phyloP scores from a whole-genome alignment of 2,113 vertebrate genomes.

The Sigmodon hispidus region DNA sequence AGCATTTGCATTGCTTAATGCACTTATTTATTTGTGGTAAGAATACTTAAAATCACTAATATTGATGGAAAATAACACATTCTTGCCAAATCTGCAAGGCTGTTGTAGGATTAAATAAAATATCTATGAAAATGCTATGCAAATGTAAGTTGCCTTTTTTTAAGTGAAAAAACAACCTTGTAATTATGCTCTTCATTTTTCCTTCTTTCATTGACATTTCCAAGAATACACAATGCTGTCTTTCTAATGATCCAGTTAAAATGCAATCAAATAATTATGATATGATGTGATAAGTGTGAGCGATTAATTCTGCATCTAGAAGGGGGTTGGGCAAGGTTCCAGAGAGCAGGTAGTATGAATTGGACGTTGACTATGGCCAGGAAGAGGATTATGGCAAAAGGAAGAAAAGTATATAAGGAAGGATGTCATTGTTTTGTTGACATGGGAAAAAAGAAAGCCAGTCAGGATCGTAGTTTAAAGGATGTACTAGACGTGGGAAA shows the following conservation, averaged over 20 bases:
- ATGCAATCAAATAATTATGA: slow-evolving; percentile 78
- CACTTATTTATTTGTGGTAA: neutral
- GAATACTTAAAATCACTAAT: slow-evolving; percentile 36
- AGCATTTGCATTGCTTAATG: neutral
- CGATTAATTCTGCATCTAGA: slow-evolving; percentile 59
- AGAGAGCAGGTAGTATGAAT: slow-evolving; percentile 16
- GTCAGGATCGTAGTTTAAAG: neutral
- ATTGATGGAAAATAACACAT: slow-evolving; percentile 30
- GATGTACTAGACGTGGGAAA: neutral
- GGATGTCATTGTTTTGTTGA: neutral
- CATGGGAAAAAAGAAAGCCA: neutral
- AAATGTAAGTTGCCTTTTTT: slow-evolving; percentile 66
- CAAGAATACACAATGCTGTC: slow-evolving; percentile 75
- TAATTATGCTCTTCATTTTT: slow-evolving; percentile 78
- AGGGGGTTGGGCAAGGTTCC: slow-evolving; percentile 27
- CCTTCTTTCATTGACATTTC: slow-evolving; percentile 78
- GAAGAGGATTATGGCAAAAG: neutral
- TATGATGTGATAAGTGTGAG: slow-evolving; percentile 65
- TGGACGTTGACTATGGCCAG: slow-evolving; percentile 9
- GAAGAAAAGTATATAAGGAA: neutral
- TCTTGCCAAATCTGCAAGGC: slow-evolving; percentile 23
- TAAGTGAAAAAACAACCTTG: slow-evolving; percentile 68
- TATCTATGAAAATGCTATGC: slow-evolving; percentile 61
- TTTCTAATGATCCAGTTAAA: slow-evolving; percentile 76
- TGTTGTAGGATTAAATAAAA: slow-evolving; percentile 61